A percentile compares a stretch with the other conserved stretches of the same genome.
Evolutionary conservation across 2,113 vertebrate species (phyloP).

Genomic region (Eudyptes chrysolophus): DNA sequence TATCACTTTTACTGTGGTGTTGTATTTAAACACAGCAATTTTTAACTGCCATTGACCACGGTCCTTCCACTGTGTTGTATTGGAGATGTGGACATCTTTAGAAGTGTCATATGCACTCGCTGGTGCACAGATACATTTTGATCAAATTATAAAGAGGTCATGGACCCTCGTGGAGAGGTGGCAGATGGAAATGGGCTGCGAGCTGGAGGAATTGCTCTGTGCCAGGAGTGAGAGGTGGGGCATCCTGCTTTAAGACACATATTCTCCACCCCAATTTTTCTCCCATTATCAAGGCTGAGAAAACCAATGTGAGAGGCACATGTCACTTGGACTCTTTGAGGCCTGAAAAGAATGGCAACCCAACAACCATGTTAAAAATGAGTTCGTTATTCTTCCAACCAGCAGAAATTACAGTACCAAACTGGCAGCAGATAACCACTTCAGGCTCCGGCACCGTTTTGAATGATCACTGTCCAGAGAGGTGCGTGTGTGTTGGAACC

Average conservation of each 20-base stretch:
- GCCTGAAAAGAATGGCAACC: not conserved
- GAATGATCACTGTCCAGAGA: too few species aligned
- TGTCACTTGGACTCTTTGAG: not conserved
- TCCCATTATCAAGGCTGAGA: not conserved
- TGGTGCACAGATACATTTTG: not conserved
- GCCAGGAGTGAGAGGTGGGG: not conserved
- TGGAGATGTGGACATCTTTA: not conserved
- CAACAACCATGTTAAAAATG: not conserved
- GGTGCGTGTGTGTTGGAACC: not conserved
- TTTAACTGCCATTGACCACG: not conserved
- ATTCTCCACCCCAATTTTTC: not conserved
- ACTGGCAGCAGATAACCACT: not conserved
- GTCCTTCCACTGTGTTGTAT: not conserved
- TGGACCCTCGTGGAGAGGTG: not conserved
- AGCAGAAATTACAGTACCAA: not conserved
- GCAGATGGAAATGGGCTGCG: not conserved
- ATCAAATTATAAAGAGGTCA: not conserved
- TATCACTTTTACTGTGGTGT: not conserved
- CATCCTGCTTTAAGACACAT: not conserved
- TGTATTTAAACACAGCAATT: not conserved
- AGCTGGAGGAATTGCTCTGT: not conserved
- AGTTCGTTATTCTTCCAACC: not conserved
- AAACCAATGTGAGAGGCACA: not conserved
- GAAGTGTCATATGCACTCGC: accelerated
- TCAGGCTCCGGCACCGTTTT: not conserved